These are phyloP conservation scores for Chironex yamaguchii DNA, from an alignment of 30 jellyfish, hydroid and myxozoan species.

Conservation along the genomic window DNA sequence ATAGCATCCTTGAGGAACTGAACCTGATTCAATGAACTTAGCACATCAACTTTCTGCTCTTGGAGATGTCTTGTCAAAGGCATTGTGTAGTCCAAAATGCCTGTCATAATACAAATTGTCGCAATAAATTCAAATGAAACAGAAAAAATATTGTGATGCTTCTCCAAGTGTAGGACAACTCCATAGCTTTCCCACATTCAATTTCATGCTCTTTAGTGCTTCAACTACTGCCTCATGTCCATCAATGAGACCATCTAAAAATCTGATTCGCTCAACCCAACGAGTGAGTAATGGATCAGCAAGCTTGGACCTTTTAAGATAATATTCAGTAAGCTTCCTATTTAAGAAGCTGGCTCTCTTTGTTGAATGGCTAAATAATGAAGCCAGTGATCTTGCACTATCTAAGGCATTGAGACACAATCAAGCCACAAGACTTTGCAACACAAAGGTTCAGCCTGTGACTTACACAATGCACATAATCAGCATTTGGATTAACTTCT, in stretches of 20 bases:
- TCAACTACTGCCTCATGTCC: conserved; percentile 22
- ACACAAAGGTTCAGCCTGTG: conserved; percentile 57
- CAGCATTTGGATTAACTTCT: conserved; percentile 32
- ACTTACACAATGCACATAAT: conserved; percentile 62
- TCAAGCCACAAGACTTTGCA: conserved; percentile 30
- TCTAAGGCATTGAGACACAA: too few relatives aligned
- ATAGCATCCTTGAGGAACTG: neutral
- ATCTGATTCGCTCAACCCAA: conserved; percentile 56
- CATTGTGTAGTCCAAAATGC: conserved; percentile 9
- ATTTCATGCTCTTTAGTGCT: conserved; percentile 43
- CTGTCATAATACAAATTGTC: neutral
- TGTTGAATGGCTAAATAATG: conserved; percentile 31
- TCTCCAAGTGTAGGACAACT: conserved; percentile 11
- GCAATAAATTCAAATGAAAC: conserved; percentile 4
- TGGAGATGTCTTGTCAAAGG: conserved; percentile 18
- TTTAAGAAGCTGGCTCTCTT: conserved; percentile 8
- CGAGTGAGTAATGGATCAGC: conserved; percentile 38
- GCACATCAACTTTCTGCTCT: conserved; percentile 4
- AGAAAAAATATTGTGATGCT: conserved; percentile 11
- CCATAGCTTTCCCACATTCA: conserved; percentile 6
- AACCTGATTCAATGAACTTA: conserved; percentile 6
- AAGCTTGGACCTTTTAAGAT: conserved; percentile 12
- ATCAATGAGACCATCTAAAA: conserved; percentile 44
- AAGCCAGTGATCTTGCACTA: neutral
- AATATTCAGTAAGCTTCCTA: neutral